phyloP scores from a whole-genome alignment of 2,113 vertebrate genomes.

The Oceanodroma tethys region DNA sequence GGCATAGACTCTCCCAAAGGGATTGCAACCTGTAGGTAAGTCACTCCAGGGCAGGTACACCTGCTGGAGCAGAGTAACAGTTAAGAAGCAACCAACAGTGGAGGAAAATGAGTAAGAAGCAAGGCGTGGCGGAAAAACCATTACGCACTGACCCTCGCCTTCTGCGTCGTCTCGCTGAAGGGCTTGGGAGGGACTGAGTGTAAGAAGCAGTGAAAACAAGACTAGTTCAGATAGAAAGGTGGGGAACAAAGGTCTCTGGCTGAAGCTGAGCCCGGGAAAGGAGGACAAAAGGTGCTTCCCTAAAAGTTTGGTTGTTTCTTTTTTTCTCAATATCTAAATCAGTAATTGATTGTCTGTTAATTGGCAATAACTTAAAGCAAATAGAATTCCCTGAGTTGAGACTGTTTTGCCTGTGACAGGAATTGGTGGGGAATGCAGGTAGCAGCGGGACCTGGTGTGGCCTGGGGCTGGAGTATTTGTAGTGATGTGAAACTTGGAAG shows the following conservation, averaged over 20 bases:
- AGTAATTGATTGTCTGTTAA: neutral
- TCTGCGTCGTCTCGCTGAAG: rapidly evolving
- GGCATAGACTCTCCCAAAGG: neutral
- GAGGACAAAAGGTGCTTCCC: neutral
- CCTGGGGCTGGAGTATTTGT: neutral
- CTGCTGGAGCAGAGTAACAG: neutral
- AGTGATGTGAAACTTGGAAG: neutral
- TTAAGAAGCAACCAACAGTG: neutral
- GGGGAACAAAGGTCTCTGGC: neutral
- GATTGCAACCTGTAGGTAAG: neutral
- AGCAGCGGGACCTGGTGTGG: neutral
- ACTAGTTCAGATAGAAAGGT: neutral
- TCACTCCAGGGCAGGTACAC: neutral
- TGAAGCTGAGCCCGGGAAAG: neutral
- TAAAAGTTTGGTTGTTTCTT: neutral
- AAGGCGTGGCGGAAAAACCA: neutral
- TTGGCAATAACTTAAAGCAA: neutral
- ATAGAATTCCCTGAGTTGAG: neutral
- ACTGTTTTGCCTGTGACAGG: neutral
- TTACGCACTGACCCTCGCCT: neutral
- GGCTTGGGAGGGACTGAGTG: neutral
- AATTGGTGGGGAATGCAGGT: neutral
- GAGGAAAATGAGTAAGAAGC: neutral
- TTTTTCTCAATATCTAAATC: neutral
- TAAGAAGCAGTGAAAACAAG: neutral